phyloP scores from a whole-genome alignment of 2,888 invertebrate species.

The Athetis lepigone region DNA sequence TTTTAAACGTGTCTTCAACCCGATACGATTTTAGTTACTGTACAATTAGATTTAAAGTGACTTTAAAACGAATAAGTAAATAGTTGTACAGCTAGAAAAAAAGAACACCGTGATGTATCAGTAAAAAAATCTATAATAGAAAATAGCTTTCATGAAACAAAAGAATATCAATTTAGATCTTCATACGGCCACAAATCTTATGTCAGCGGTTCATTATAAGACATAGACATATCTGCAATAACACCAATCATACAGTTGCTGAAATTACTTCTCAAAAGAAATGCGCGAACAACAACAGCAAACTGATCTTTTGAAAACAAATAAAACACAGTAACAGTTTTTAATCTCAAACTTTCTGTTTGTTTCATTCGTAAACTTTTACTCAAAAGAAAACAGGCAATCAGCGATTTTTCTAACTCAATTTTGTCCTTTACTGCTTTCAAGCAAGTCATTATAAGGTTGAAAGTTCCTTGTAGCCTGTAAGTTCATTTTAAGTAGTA shows the following conservation, averaged over 20 bases:
- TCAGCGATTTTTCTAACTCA: slow-evolving; percentile 25
- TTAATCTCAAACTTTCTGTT: slow-evolving; percentile 24
- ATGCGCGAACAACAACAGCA: background rate
- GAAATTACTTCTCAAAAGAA: background rate
- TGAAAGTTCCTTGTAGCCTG: slow-evolving; percentile 12
- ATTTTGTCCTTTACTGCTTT: slow-evolving; percentile 14
- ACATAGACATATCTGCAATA: background rate
- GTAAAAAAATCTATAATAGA: too few relatives aligned
- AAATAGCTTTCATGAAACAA: too few relatives aligned
- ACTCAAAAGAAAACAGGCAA: slow-evolving; percentile 29
- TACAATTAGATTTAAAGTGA: too few relatives aligned
- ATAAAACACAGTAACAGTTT: slow-evolving; percentile 21
- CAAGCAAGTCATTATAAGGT: slow-evolving; percentile 26
- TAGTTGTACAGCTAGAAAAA: too few relatives aligned
- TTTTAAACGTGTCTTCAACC: too few relatives aligned
- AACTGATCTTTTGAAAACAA: slow-evolving; percentile 8
- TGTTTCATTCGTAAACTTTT: slow-evolving; percentile 40
- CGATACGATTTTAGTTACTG: too few relatives aligned
- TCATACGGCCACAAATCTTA: too few relatives aligned
- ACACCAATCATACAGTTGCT: too few relatives aligned
- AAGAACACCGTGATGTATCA: too few relatives aligned
- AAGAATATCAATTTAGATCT: too few relatives aligned
- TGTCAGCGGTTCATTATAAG: too few relatives aligned
- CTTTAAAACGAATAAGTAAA: too few relatives aligned
- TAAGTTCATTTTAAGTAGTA: slow-evolving; percentile 31